Percentiles rank a stretch among this genome's conserved stretches.
These are phyloP conservation scores for Brachyhypopomus gauderio DNA, from an alignment of 2,113 vertebrate genomes.

Conservation along the genomic window DNA sequence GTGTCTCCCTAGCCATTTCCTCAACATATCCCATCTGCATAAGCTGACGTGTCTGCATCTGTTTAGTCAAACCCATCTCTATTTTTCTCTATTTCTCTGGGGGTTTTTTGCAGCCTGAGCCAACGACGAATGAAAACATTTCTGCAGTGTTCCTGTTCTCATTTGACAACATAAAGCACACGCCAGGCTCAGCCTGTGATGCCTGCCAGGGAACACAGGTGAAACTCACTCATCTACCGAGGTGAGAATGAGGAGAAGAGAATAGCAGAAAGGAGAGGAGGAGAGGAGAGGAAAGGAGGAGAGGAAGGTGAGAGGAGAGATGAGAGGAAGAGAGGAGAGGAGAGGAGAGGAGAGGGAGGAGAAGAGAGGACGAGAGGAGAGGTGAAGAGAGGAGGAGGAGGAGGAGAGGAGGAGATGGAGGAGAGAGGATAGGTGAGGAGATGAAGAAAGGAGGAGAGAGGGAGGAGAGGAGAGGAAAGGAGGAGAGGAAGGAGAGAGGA, in stretches of 20 bases:
- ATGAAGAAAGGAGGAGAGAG: no score
- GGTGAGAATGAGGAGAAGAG: background rate
- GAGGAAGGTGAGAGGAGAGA: background rate
- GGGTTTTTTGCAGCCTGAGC: background rate
- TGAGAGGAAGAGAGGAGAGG: background rate
- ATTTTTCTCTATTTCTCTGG: background rate
- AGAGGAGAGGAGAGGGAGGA: background rate
- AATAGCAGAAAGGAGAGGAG: background rate
- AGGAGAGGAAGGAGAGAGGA: slow-evolving; percentile 1
- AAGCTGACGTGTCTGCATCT: background rate
- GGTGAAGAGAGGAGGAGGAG: background rate
- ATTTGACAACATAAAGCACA: background rate
- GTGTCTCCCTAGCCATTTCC: background rate
- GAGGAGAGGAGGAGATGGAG: background rate
- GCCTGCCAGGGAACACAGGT: background rate
- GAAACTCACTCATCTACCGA: no score
- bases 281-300: background rate
- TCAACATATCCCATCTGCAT: background rate
- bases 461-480: background rate
- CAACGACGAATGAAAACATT: background rate
- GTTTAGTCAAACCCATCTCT: background rate
- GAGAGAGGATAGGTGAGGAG: background rate
- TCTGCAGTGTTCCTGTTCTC: background rate
- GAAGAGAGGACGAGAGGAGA: background rate
- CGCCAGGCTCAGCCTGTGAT: background rate